Evolutionary conservation across 2,113 vertebrate genomes (phyloP).

Genomic region (Rostratula benghalensis): DNA sequence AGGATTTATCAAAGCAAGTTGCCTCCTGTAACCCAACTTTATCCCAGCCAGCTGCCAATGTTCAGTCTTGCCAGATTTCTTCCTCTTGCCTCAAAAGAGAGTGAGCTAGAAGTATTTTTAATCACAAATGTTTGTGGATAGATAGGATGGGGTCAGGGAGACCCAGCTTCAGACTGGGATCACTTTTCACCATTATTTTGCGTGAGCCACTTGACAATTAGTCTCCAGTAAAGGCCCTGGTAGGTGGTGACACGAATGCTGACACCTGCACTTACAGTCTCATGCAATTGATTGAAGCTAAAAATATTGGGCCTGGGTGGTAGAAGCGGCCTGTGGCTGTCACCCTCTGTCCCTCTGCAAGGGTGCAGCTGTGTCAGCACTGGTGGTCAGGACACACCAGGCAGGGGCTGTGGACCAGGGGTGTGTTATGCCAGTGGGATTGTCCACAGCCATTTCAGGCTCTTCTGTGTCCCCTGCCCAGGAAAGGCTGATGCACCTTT

Average conservation of each 20-base stretch:
- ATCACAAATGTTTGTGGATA: neutral
- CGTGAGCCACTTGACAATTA: neutral
- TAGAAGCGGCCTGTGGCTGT: neutral
- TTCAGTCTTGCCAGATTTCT: neutral
- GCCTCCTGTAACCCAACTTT: neutral
- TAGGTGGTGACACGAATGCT: neutral
- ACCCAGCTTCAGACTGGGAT: neutral
- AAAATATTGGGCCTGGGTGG: neutral
- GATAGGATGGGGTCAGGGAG: neutral
- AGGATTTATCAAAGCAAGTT: neutral
- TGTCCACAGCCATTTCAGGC: neutral
- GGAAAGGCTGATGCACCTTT: neutral
- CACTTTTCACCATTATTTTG: neutral
- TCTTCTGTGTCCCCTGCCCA: neutral
- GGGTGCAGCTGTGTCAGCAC: rapidly evolving
- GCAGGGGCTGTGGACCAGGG: rapidly evolving
- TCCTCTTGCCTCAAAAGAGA: neutral
- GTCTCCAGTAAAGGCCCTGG: neutral
- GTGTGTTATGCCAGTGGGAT: neutral
- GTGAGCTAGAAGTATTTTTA: neutral
- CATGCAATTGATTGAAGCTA: neutral
- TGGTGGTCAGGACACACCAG: rapidly evolving
- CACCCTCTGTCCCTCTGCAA: no score
- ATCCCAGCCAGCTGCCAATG: neutral
- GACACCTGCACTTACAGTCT: neutral